Evolutionary conservation across 2,888 invertebrate species (phyloP).

Genomic region (Vandiemenella viatica): DNA sequence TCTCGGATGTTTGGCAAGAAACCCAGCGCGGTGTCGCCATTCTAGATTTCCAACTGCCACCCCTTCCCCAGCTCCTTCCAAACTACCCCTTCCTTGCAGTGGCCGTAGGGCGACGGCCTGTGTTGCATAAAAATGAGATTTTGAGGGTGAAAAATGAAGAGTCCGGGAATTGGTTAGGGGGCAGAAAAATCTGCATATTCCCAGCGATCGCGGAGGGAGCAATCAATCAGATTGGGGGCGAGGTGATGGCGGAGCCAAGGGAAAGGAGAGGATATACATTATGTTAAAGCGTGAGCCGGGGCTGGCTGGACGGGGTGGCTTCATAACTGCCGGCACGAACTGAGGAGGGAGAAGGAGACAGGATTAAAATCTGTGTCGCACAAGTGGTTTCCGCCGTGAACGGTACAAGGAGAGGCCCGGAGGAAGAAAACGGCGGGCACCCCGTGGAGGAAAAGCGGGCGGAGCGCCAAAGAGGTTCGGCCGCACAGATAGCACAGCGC

Average conservation of each 20-base stretch:
- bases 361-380: neutral
- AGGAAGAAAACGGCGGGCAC: neutral
- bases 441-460: too few relatives aligned
- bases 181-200: slow-evolving; percentile 16
- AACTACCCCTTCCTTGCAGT: too few relatives aligned
- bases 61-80: too few relatives aligned
- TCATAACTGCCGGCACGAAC: slow-evolving; percentile 2
- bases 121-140: slow-evolving; percentile 18
- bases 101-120: too few relatives aligned
- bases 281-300: slow-evolving; percentile 16
- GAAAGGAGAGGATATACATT: slow-evolving; percentile 10
- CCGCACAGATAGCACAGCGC: too few relatives aligned
- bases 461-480: too few relatives aligned
- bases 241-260: slow-evolving; percentile 2
- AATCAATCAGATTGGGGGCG: slow-evolving; percentile 14
- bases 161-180: slow-evolving; percentile 9
- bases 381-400: neutral
- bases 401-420: too few relatives aligned
- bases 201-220: slow-evolving; percentile 11
- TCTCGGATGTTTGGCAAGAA: too few relatives aligned
- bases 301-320: slow-evolving; percentile 10
- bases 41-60: too few relatives aligned
- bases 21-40: too few relatives aligned
- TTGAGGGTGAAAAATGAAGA: slow-evolving; percentile 17
- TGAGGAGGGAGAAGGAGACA: neutral